Evolutionary conservation across 2,888 invertebrate genomes (phyloP).

Genomic region (Callimorpha dominula): DNA sequence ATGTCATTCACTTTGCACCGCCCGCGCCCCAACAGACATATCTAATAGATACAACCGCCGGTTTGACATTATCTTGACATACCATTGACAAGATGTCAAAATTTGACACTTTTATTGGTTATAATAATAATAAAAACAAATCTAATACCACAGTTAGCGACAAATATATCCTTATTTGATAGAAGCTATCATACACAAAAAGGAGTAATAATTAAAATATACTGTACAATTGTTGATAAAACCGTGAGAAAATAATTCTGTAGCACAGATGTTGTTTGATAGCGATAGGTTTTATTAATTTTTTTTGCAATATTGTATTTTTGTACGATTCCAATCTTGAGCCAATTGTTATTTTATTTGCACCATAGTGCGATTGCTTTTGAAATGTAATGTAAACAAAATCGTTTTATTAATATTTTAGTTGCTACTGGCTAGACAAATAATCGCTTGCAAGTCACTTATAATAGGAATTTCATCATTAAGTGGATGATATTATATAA

Average conservation of each 20-base stretch:
- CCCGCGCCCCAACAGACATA: constrained; percentile 15
- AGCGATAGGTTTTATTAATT: constrained; percentile 55
- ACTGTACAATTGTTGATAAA: constrained; percentile 46
- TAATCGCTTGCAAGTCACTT: constrained; percentile 7
- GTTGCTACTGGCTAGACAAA: constrained; percentile 4
- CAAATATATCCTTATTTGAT: constrained; percentile 24
- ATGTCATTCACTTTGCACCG: constrained; percentile 1
- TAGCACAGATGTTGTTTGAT: constrained; percentile 60
- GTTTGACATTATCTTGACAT: constrained; percentile 55
- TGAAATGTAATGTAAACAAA: constrained; percentile 54
- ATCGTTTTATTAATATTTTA: constrained; percentile 32
- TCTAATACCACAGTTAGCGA: constrained; percentile 16
- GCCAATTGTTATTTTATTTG: constrained; percentile 37
- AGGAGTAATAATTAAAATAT: constrained; percentile 46
- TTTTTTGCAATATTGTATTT: constrained; percentile 65
- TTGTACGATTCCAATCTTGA: constrained; percentile 41
- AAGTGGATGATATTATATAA: neutral
- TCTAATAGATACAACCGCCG: constrained; percentile 32
- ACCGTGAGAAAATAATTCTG: constrained; percentile 61
- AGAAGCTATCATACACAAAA: constrained; percentile 26
- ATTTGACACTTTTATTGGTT: constrained; percentile 37
- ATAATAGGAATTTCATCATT: neutral
- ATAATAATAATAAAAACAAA: constrained; percentile 21
- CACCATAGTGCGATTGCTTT: constrained; percentile 44
- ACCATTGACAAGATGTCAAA: constrained; percentile 52